These are phyloP conservation scores for Geotrupes spiniger DNA, from an alignment of 2,888 invertebrate species.

Conservation along the genomic window DNA sequence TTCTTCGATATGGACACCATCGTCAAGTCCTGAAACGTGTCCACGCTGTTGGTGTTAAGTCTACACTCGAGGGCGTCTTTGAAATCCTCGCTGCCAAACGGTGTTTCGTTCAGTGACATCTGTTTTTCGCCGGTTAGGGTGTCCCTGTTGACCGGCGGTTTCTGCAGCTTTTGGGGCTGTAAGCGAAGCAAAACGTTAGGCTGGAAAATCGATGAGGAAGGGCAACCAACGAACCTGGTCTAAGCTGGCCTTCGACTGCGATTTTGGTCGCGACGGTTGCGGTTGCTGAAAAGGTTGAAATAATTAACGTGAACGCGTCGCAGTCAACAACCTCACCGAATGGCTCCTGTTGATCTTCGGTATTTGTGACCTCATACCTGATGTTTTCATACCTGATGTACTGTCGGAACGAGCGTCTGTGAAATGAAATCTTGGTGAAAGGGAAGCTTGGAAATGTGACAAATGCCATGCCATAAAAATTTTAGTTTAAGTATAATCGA, in stretches of 20 bases:
- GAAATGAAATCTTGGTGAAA: constrained; percentile 1
- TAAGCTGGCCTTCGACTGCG: not conserved
- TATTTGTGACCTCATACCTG: constrained; percentile 17
- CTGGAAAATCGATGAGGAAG: not conserved
- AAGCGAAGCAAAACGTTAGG: not conserved
- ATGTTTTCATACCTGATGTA: constrained; percentile 5
- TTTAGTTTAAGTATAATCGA: not conserved
- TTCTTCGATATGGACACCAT: constrained; percentile 10
- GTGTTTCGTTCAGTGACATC: constrained; percentile 16
- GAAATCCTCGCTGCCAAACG: constrained; percentile 15
- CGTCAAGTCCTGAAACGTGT: constrained; percentile 14
- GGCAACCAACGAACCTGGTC: not conserved
- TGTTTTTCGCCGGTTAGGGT: not conserved
- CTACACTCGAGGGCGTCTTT: constrained; percentile 19
- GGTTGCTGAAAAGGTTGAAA: not conserved
- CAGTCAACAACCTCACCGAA: constrained; percentile 7
- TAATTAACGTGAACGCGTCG: not conserved
- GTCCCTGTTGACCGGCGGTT: not conserved
- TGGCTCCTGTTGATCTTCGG: constrained; percentile 18
- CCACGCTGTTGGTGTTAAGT: no score
- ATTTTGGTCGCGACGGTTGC: no score
- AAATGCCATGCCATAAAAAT: not conserved
- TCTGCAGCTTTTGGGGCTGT: not conserved
- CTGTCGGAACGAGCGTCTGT: constrained; percentile 8
- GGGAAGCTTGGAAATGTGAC: not conserved